A percentile compares a stretch with the other conserved stretches of the same genome.
phyloP scores from a whole-genome alignment of 2,888 invertebrate species.

The Athalia circularis region DNA sequence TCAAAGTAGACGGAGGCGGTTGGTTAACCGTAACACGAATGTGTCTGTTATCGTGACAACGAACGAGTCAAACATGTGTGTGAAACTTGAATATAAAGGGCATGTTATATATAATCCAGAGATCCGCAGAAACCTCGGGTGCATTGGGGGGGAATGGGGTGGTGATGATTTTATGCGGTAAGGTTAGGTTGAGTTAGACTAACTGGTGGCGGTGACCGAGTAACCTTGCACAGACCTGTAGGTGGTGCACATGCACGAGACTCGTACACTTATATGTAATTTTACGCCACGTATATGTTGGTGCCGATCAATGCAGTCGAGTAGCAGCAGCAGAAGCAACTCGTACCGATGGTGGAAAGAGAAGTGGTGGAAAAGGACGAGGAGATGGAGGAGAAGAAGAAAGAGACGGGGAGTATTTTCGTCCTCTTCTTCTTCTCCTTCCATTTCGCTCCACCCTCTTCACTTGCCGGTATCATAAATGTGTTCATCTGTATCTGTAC shows the following conservation, averaged over 20 bases:
- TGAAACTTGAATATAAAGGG: too few relatives aligned
- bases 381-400: background rate
- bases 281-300: background rate
- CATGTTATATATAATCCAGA: background rate
- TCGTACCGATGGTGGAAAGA: background rate
- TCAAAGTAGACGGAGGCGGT: too few relatives aligned
- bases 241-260: background rate
- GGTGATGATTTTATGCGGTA: too few relatives aligned
- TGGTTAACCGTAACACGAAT: too few relatives aligned
- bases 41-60: too few relatives aligned
- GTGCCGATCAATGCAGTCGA: too few relatives aligned
- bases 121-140: background rate
- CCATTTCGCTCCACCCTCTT: background rate
- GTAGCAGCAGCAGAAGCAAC: background rate
- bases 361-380: background rate
- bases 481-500: background rate
- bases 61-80: too few relatives aligned
- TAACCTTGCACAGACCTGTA: conserved; percentile 39
- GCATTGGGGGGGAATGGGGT: too few relatives aligned
- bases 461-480: background rate
- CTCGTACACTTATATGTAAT: conserved; percentile 4
- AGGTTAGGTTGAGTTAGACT: conserved; percentile 21
- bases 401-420: background rate
- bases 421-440: background rate
- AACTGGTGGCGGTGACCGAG: conserved; percentile 44